A percentile compares a stretch with the other conserved stretches of the same genome.
Conservation (phyloP, 2,888 invertebrate species). For the Dryobota labecula region DNA sequence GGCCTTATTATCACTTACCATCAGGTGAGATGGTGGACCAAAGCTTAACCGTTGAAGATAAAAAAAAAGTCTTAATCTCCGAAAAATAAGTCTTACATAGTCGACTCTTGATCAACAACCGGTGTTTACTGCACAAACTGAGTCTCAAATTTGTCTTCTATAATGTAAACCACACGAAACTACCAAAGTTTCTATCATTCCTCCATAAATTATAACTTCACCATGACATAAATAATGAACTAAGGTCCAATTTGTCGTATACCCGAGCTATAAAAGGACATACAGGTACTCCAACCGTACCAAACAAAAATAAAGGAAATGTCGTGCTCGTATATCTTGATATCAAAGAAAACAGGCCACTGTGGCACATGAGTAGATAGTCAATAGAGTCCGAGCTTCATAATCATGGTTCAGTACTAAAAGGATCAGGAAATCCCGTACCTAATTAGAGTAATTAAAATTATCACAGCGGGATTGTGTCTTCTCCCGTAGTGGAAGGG, state of each 20-base stretch:
- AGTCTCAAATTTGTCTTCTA: neutral
- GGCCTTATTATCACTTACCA: too few relatives aligned
- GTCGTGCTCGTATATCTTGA: slow-evolving; percentile 60
- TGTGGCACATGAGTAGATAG: slow-evolving; percentile 5
- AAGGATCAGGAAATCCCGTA: neutral
- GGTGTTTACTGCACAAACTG: neutral
- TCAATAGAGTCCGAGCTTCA: slow-evolving; percentile 20
- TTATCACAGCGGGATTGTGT: neutral
- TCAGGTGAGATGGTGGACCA: too few relatives aligned
- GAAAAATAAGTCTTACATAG: too few relatives aligned
- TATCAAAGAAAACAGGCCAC: slow-evolving; percentile 52
- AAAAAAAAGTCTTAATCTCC: too few relatives aligned
- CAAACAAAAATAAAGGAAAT: slow-evolving; percentile 61
- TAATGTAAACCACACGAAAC: slow-evolving; percentile 29
- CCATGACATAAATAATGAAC: slow-evolving; percentile 52
- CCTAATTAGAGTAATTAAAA: neutral
- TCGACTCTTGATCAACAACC: neutral
- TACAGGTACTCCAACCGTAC: slow-evolving; percentile 54
- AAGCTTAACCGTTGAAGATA: too few relatives aligned
- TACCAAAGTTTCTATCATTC: slow-evolving; percentile 31
- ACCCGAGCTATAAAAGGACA: slow-evolving; percentile 47
- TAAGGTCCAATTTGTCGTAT: slow-evolving; percentile 52
- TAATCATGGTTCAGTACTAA: neutral
- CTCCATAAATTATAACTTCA: slow-evolving; percentile 45
- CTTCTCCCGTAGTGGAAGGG: too few relatives aligned